Conservation (phyloP, 1,140 invertebrate species). For the Drosophila triauraria region DNA sequence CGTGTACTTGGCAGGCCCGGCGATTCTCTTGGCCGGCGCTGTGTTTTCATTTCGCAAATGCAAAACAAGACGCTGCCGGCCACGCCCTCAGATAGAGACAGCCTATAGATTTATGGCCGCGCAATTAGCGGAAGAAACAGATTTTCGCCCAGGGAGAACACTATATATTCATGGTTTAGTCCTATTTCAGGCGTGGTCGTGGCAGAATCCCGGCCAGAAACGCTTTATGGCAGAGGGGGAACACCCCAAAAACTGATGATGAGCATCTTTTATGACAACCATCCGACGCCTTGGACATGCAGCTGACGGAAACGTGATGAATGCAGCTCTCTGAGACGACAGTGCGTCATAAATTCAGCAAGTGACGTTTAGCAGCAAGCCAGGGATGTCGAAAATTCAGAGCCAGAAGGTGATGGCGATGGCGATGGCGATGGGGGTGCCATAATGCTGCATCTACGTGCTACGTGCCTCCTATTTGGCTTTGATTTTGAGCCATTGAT, state of each 20-base stretch:
- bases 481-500: slow-evolving; percentile 47
- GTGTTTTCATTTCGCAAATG: slow-evolving; percentile 80
- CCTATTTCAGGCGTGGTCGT: slow-evolving; percentile 24
- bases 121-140: slow-evolving; percentile 68
- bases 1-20: slow-evolving; percentile 61
- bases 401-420: slow-evolving; percentile 37
- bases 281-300: slow-evolving; percentile 68
- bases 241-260: slow-evolving; percentile 59
- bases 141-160: slow-evolving; percentile 17
- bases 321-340: slow-evolving; percentile 63
- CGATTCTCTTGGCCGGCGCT: slow-evolving; percentile 51
- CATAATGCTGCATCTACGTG: slow-evolving; percentile 56
- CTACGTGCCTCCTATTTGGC: slow-evolving; percentile 56
- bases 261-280: slow-evolving; percentile 76
- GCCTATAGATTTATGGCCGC: slow-evolving; percentile 63
- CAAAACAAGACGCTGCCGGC: slow-evolving; percentile 71
- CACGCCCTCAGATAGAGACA: slow-evolving; percentile 61
- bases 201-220: slow-evolving; percentile 23
- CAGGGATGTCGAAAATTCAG: slow-evolving; percentile 6
- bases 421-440: slow-evolving; percentile 23
- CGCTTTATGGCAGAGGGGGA: slow-evolving; percentile 51
- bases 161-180: slow-evolving; percentile 40
- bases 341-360: slow-evolving; percentile 63
- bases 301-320: slow-evolving; percentile 73
- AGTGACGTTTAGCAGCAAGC: slow-evolving; percentile 42